These are phyloP conservation scores for Peribatodes rhomboidaria DNA, from an alignment of 2,888 invertebrate genomes.

Conservation along the genomic window DNA sequence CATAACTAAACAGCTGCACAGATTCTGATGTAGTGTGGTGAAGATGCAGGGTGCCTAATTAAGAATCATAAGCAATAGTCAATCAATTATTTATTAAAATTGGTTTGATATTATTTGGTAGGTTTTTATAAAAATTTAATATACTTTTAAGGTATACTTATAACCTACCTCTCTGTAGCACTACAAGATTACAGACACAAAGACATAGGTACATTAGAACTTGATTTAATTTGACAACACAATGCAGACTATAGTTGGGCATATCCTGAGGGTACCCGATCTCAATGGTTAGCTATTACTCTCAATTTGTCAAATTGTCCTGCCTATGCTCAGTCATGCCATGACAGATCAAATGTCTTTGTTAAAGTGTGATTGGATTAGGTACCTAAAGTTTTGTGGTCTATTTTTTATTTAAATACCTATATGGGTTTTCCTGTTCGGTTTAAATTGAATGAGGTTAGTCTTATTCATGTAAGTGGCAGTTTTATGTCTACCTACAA, in stretches of 20 bases:
- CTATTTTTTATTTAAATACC: neutral
- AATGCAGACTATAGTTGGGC: slow-evolving; percentile 4
- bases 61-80: too few relatives aligned
- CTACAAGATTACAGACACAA: too few relatives aligned
- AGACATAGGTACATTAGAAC: neutral
- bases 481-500: neutral
- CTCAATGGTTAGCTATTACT: slow-evolving; percentile 70
- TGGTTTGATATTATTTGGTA: too few relatives aligned
- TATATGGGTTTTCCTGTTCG: neutral
- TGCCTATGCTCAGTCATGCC: slow-evolving; percentile 62
- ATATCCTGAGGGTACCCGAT: slow-evolving; percentile 35
- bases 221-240: neutral
- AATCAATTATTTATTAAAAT: too few relatives aligned
- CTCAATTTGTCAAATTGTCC: slow-evolving; percentile 76
- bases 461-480: neutral
- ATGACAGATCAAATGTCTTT: slow-evolving; percentile 56
- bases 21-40: too few relatives aligned
- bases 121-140: too few relatives aligned
- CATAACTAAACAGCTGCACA: too few relatives aligned
- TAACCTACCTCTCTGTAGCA: too few relatives aligned
- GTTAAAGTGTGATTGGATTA: slow-evolving; percentile 55
- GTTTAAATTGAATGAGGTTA: neutral
- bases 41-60: too few relatives aligned
- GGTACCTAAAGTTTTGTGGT: neutral
- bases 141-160: too few relatives aligned